These are phyloP conservation scores for Echinometra lucunter DNA, from an alignment of 53 echinoderm and acorn worm species.

Conservation along the genomic window DNA sequence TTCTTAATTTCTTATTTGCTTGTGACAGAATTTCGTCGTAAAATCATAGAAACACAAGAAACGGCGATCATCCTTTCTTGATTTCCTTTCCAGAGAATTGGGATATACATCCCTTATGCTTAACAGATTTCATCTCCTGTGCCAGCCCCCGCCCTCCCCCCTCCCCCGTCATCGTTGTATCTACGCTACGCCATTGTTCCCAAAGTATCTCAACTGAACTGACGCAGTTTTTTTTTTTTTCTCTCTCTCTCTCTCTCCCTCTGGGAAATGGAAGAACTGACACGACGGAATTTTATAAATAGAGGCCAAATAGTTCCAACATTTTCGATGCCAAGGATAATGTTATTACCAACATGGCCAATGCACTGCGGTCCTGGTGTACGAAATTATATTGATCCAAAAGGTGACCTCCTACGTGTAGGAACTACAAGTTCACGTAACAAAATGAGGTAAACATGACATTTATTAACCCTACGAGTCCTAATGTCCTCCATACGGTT, in stretches of 20 bases:
- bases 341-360: slow-evolving; percentile 3
- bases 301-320: background rate
- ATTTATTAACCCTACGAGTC: background rate
- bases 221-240: background rate
- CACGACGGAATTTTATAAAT: background rate
- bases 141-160: too few species aligned
- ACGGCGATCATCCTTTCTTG: too few species aligned
- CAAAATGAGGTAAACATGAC: background rate
- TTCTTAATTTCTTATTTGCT: too few species aligned
- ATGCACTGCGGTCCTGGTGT: background rate
- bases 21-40: too few species aligned
- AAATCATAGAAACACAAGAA: too few species aligned
- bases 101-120: too few species aligned
- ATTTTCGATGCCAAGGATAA: background rate
- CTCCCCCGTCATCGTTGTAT: too few species aligned
- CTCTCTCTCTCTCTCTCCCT: too few species aligned
- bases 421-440: background rate
- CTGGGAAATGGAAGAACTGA: background rate
- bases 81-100: too few species aligned
- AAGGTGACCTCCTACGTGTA: background rate
- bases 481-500: background rate
- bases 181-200: too few species aligned
- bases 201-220: too few species aligned
- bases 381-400: slow-evolving; percentile 6
- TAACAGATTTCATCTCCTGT: too few species aligned